Percentiles rank a stretch among this genome's conserved stretches.
phyloP scores from a whole-genome alignment of 1,140 invertebrate species.

The Carposina sasakii region DNA sequence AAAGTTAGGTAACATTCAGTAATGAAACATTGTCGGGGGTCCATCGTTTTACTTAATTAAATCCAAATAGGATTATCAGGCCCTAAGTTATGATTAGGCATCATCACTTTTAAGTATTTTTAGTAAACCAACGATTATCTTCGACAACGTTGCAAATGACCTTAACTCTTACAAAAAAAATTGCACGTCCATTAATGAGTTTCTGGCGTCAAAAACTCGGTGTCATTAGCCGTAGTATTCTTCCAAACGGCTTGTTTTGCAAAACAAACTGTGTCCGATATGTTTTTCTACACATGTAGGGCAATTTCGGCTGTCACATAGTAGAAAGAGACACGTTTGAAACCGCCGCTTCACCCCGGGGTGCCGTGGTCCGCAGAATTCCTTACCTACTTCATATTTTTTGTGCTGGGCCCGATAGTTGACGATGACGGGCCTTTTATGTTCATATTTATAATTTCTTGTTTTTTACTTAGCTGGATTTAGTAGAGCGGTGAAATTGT shows the following conservation, averaged over 20 bases:
- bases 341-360: slow-evolving; percentile 47
- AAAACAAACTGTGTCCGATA: slow-evolving; percentile 57
- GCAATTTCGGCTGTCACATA: slow-evolving; percentile 63
- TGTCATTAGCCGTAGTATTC: slow-evolving; percentile 38
- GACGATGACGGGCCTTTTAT: too few relatives aligned
- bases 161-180: slow-evolving; percentile 12
- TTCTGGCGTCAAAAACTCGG: slow-evolving; percentile 43
- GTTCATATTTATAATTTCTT: too few relatives aligned
- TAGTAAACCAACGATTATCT: too few relatives aligned
- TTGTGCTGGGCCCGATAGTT: slow-evolving; percentile 22
- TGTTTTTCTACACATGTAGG: slow-evolving; percentile 41
- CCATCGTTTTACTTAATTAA: too few relatives aligned
- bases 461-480: too few relatives aligned
- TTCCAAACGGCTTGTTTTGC: slow-evolving; percentile 51
- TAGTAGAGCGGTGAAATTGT: too few relatives aligned
- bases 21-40: too few relatives aligned
- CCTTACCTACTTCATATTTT: slow-evolving; percentile 45
- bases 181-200: slow-evolving; percentile 25
- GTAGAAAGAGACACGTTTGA: slow-evolving; percentile 29
- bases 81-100: too few relatives aligned
- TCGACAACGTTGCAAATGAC: too few relatives aligned
- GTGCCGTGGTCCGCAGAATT: slow-evolving; percentile 51
- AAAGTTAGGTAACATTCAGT: too few relatives aligned
- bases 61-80: too few relatives aligned
- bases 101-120: too few relatives aligned